These are phyloP conservation scores for Plagodis dolabraria DNA, from an alignment of 2,888 invertebrate species.

Conservation along the genomic window DNA sequence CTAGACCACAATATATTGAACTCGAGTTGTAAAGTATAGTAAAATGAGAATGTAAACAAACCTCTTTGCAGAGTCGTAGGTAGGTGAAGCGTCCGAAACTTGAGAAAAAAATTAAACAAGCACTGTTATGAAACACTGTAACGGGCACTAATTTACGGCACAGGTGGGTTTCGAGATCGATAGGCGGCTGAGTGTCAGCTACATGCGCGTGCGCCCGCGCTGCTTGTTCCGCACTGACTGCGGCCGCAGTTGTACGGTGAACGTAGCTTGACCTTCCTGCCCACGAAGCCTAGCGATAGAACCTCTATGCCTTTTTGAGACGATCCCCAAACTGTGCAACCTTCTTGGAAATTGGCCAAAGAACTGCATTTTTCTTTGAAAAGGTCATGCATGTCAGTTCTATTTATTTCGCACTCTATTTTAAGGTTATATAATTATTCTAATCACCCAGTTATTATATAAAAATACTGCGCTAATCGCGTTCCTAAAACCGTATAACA, in stretches of 20 bases:
- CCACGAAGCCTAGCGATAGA: conserved; percentile 72
- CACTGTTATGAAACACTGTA: conserved; percentile 74
- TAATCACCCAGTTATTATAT: no score
- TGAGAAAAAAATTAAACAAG: conserved; percentile 66
- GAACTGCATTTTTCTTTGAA: conserved; percentile 10
- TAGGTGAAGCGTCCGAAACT: conserved; percentile 52
- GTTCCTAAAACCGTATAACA: no score
- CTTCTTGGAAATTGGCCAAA: conserved; percentile 34
- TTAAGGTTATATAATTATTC: no score
- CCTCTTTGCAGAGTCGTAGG: conserved; percentile 68
- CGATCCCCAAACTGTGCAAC: conserved; percentile 51
- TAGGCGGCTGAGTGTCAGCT: conserved; percentile 42
- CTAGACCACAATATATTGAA: conserved; percentile 53
- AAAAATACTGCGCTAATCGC: background rate
- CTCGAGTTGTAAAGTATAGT: conserved; percentile 30
- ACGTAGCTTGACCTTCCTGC: conserved; percentile 80
- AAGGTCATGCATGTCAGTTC: background rate
- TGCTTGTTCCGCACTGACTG: conserved; percentile 75
- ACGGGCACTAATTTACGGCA: conserved; percentile 72
- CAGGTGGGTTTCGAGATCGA: conserved; percentile 67
- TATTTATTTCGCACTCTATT: background rate
- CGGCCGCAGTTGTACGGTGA: conserved; percentile 66
- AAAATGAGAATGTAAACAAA: conserved; percentile 59
- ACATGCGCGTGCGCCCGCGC: conserved; percentile 70
- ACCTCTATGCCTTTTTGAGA: conserved; percentile 68